Evolutionary conservation across 1,140 invertebrate species (phyloP).

Genomic region (Archivesica marissinica): DNA sequence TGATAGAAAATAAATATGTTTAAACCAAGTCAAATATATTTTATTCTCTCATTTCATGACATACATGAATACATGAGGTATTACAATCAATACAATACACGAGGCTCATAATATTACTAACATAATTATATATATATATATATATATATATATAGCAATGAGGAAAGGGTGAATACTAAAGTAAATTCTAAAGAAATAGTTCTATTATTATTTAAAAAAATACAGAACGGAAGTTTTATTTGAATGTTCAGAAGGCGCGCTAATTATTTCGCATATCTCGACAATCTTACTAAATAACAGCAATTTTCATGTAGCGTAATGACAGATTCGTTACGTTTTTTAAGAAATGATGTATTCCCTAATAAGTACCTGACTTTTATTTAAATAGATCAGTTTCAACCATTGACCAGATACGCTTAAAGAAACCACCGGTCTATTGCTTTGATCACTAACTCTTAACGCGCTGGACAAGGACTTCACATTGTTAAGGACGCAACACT

Average conservation of each 20-base stretch:
- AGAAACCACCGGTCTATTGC: constrained; percentile 23
- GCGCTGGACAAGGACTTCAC: constrained; percentile 1
- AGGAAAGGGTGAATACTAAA: no score
- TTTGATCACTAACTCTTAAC: constrained; percentile 45
- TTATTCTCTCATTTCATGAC: no score
- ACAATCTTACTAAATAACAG: constrained; percentile 1
- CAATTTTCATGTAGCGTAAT: constrained; percentile 30
- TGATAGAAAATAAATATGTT: no score
- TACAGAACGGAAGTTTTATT: not conserved
- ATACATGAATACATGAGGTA: no score
- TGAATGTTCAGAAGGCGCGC: constrained; percentile 6
- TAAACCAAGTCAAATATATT: no score
- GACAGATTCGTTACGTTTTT: constrained; percentile 35
- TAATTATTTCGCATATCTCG: constrained; percentile 11
- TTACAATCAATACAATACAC: no score
- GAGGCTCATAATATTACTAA: no score
- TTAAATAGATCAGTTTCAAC: constrained; percentile 60
- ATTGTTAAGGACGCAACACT: constrained; percentile 46
- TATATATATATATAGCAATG: no score
- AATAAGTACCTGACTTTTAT: constrained; percentile 61
- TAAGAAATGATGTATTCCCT: constrained; percentile 48
- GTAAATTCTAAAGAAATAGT: no score
- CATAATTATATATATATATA: no score
- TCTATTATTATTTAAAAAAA: not conserved
- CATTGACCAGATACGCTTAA: constrained; percentile 12